Conservation (phyloP, 2,113 vertebrate genomes). For the Glaucomys volans region DNA sequence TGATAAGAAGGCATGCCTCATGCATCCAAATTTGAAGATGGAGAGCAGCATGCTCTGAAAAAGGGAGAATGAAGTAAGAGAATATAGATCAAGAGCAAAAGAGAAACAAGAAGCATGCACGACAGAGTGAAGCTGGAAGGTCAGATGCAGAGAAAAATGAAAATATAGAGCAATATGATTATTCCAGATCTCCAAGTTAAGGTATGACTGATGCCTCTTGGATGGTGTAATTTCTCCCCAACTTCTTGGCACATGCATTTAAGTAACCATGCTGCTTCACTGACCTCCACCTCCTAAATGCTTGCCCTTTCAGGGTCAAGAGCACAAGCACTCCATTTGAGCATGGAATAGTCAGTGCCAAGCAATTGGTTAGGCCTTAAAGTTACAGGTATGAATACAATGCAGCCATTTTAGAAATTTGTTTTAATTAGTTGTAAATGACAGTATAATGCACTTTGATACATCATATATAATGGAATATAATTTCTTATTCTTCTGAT, state of each 20-base stretch:
- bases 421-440: no score
- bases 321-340: not conserved
- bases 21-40: not conserved
- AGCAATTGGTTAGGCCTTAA: not conserved
- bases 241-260: not conserved
- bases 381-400: not conserved
- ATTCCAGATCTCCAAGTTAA: not conserved
- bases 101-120: not conserved
- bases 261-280: not conserved
- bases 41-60: not conserved
- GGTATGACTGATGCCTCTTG: accelerated
- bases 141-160: not conserved
- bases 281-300: not conserved
- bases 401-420: not conserved
- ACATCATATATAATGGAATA: no score
- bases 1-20: not conserved
- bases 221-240: not conserved
- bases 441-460: no score
- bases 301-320: not conserved
- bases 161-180: not conserved
- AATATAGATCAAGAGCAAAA: not conserved
- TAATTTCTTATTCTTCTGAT: no score
- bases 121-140: not conserved
- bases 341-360: not conserved
- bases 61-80: not conserved